phyloP scores from a whole-genome alignment of 2,888 invertebrate species.

The Cantharis nigra region DNA sequence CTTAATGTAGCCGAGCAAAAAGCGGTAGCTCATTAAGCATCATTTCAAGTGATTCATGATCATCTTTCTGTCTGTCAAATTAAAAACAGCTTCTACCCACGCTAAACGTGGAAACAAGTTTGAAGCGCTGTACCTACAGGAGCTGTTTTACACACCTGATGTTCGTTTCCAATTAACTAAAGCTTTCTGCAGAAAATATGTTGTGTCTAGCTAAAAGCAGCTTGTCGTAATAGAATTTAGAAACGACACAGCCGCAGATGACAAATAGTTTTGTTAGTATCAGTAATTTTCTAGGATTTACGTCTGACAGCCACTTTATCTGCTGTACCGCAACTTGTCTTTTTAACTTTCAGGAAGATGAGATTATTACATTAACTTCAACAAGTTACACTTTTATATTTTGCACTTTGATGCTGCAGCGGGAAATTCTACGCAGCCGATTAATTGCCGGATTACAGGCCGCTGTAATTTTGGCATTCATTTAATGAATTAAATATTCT shows the following conservation, averaged over 20 bases:
- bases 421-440: too few species aligned
- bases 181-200: conserved; percentile 15
- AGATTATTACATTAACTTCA: background rate
- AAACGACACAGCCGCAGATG: conserved; percentile 13
- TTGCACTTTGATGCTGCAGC: background rate
- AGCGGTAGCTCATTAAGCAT: background rate
- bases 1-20: background rate
- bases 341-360: conserved; percentile 9
- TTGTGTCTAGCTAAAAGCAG: conserved; percentile 15
- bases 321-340: background rate
- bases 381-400: background rate
- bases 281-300: conserved; percentile 12
- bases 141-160: conserved; percentile 11
- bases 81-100: background rate
- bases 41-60: background rate
- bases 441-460: background rate
- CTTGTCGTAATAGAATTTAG: conserved; percentile 18
- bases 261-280: conserved; percentile 17
- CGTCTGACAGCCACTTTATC: conserved; percentile 13
- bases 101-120: background rate
- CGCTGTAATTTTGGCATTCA: background rate
- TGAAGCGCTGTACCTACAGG: background rate
- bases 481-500: background rate
- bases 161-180: conserved; percentile 16
- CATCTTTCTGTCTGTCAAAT: background rate